Evolutionary conservation across 2,113 vertebrate species (phyloP), one percentile per base, ranked within the genome.

Genomic region (Marmota monax): DNA sequence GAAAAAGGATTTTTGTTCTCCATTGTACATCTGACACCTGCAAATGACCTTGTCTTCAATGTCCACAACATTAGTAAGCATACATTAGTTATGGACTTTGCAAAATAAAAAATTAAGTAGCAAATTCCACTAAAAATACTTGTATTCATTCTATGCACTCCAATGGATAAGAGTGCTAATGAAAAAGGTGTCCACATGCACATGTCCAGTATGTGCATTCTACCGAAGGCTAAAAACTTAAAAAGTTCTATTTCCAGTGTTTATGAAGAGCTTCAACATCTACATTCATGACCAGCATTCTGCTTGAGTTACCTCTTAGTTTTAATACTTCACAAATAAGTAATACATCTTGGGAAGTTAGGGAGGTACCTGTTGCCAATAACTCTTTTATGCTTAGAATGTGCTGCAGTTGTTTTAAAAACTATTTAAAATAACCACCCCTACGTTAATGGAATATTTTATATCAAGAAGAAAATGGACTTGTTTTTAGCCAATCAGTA

Each of bases 271-370:
- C 53, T 88, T 96, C 48, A 90, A 77, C 76, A 95, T 91, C 92
- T 95, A 96, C 83, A 97, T 97, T 98, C 96, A 95, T 85, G 72
- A 97, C 90, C 95, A 92, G 90, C 85, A 95, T 95, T 76, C 85
- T 61, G 92, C 80, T 88, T 70, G 94, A 78, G 13, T 97, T 89
- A 76, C 39, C 89, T 96, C 70, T 92, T 5, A 65, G 61, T 92
- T 84, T 97, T 67, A 98, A 98, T 96, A 97, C 96, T 98, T 98
- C 45, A 97, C 74, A 98, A 95, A 97, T 80, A 20, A 96, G 85
- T 89, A 96, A 96, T 94, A 95, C 1, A 12, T 32, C 29, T 84
- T 96, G 95, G 95, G 94, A 96, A 85, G 61, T 96, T 80, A 97
- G 91, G 97, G 79, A 97, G 90, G 95, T 97, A 93, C 51, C 84